phyloP scores from a whole-genome alignment of 1,140 invertebrate genomes.

The Drosophila funebris region DNA sequence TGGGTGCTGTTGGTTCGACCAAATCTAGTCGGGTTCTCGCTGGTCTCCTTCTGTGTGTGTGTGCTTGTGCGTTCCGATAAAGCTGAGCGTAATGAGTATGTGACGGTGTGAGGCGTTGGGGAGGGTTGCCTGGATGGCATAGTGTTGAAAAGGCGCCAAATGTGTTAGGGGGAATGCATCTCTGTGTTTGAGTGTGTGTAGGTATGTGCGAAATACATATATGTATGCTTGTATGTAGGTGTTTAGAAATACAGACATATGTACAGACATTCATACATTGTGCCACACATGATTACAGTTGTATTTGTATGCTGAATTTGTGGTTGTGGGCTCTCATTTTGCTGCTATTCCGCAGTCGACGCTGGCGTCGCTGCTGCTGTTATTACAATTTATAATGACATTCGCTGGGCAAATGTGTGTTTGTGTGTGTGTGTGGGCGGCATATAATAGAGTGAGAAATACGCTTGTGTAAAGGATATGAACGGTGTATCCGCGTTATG shows the following conservation, averaged over 20 bases:
- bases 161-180: conserved; percentile 36
- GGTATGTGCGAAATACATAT: conserved; percentile 21
- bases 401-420: conserved; percentile 44
- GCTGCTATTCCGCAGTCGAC: conserved; percentile 47
- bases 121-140: conserved; percentile 59
- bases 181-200: conserved; percentile 16
- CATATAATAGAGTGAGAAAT: conserved; percentile 65
- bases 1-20: conserved; percentile 32
- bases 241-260: conserved; percentile 66
- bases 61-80: conserved; percentile 66
- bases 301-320: conserved; percentile 80
- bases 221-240: conserved; percentile 59
- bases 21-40: conserved; percentile 63
- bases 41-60: conserved; percentile 9
- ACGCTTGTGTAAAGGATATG: conserved; percentile 70
- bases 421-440: conserved; percentile 43
- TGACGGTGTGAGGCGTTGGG: conserved; percentile 51
- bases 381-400: conserved; percentile 83
- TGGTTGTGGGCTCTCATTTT: conserved; percentile 50
- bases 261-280: conserved; percentile 55
- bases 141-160: conserved; percentile 82
- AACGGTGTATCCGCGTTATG: conserved; percentile 75
- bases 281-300: conserved; percentile 78
- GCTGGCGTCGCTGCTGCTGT: conserved; percentile 65
- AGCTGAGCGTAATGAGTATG: conserved; percentile 78